phyloP scores from a whole-genome alignment of 2,797 vertebrate genomes.

The Takifugu rubripes region DNA sequence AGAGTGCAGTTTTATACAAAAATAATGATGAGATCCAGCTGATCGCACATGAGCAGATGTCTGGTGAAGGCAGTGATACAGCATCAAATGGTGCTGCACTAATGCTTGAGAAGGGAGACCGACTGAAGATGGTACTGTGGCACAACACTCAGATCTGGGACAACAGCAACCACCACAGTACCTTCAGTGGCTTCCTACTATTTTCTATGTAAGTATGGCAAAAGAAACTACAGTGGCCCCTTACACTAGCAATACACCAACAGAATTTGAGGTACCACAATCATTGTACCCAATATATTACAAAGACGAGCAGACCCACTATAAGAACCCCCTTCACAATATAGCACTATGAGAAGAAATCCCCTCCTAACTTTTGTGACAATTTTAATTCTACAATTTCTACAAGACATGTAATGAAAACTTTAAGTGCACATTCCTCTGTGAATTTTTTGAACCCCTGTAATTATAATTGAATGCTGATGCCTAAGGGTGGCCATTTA shows the following conservation, averaged over 20 bases:
- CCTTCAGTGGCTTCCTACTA: too few species aligned
- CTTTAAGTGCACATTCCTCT: neutral
- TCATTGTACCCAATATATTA: too few species aligned
- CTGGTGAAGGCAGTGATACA: conserved; percentile 19
- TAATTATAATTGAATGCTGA: neutral
- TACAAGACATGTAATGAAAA: neutral
- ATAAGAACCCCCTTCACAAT: too few species aligned
- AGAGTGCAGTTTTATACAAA: conserved; percentile 53
- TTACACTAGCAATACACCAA: too few species aligned
- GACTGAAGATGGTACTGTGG: conserved; percentile 45
- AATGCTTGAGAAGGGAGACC: conserved; percentile 52
- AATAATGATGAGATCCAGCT: neutral
- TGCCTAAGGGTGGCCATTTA: neutral
- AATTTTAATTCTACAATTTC: neutral
- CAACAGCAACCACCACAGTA: too few species aligned
- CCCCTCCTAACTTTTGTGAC: too few species aligned
- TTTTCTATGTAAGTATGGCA: too few species aligned
- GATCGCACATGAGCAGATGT: conserved; percentile 45
- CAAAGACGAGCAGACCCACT: too few species aligned
- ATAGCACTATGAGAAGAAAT: too few species aligned
- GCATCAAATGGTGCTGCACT: conserved; percentile 46
- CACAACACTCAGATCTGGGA: conserved; percentile 29
- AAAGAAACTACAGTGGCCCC: too few species aligned
- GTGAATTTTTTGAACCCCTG: conserved; percentile 10
- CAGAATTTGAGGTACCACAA: too few species aligned